Base-by-base conservation (phyloP, 2,113 vertebrate species). In the Sclerurus mexicanus region DNA sequence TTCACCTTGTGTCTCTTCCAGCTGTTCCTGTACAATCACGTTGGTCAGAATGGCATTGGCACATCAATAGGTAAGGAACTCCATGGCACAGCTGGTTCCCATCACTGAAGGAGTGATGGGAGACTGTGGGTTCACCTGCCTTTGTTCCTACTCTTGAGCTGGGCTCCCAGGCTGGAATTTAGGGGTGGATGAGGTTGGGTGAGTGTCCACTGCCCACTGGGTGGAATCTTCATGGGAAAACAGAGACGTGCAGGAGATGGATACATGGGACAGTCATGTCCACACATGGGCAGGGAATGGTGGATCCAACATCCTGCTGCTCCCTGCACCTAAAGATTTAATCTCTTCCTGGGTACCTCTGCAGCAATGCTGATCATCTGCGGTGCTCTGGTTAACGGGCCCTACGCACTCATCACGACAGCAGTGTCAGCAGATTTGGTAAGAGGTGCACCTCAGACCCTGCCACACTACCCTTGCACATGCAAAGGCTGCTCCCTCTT, bases 401-500 rank as follows among this genome's bases (percentile, higher is more conserved):
- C 99, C 0, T 99, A 99, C 0, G 98, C 99, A 2, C 99, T 99
- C 91, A 99, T 99, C 97, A 99, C 99, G 0, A 99, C 99, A 0
- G 99, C 99, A 0, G 99, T 99, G 9, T 99, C 99, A 1, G 99
- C 99, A 60, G 99, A 99, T 95, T 95, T 99, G 98, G 99, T 99
- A 96, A 98, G 98, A 46, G 21, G 5, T 1, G 12, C 46, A 9
- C 47, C 44, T 27, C 50, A 7, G 8, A 21, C 9, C 63, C 73
- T 4, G 0, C 47, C 74, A 14, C 1, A 4, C 83, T 59, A 46
- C 75, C 53, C 52, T 20, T 6, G 30, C 68, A 8, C 75, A 10
- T 27, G 10, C 37, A 35, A 3, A 47, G 55, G 35, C 72, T 47
- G 35, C 20, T 89, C 33, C 33, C 15, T 21, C 58, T 30, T 63